Base-by-base conservation (phyloP, 2,888 invertebrate species). In the Cloeon dipterum region DNA sequence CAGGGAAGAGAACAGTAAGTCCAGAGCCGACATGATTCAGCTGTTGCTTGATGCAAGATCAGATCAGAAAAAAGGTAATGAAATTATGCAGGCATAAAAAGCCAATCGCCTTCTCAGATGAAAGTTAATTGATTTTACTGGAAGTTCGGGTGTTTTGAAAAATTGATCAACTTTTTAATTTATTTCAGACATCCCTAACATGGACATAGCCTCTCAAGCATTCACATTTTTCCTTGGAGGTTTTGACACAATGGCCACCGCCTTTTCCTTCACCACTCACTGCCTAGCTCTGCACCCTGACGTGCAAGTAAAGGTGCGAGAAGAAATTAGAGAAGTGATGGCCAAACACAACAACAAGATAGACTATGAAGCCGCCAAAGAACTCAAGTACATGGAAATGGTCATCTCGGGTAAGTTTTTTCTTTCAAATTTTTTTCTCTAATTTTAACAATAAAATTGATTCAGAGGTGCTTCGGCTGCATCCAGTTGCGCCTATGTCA, bases 321-420 rank as follows among this genome's bases (percentile, higher is more conserved):
- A 11, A 11, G 29, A 29, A n/a, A 7, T 29, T n/a, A 16, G 16
- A 7, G 5, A n/a, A 7, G 29, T 14, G 7, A n/a, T 29, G 7
- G 7, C 5, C 5, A 16, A 8, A 5, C 14, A n/a, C 11, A n/a
- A n/a, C 5, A 57, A 54, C 4, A 45, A 53, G 11, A 42, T 55
- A 3, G 56, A 54, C 0, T 63, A 63, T 42, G 59, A 59, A 3
- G 53, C 51, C 2, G 46, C 61, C 2, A 52, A 56, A 4, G 57
- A 55, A 20, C 60, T 68, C 52, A 56, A 59, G 32, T 67, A 65
- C 43, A 44, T 70, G 47, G 65, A 68, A 35, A 65, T 63, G 55
- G 61, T 66, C 1, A 46, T 63, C 2, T 55, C 56, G 42, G 57
- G 58, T 57, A 21, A 21, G 5, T 21, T 10, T 21, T 10, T 21